Conservation (phyloP, 2,113 vertebrate genomes). For the Panthera uncia region DNA sequence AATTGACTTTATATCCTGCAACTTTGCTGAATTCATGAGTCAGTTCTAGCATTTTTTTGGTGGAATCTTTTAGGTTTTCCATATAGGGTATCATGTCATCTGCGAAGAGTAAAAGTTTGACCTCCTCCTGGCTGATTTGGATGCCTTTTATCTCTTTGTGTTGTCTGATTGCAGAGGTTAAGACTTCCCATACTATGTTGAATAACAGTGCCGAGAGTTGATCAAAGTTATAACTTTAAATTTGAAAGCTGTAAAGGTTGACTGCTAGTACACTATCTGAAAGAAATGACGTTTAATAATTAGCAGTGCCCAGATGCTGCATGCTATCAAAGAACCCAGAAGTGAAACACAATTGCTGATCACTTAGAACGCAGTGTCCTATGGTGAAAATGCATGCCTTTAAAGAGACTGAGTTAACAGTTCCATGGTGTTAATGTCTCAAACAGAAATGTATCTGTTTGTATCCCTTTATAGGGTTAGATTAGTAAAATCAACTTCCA, state of each 20-base stretch:
- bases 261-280: neutral
- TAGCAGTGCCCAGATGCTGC: neutral
- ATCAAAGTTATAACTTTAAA: constrained; percentile 11
- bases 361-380: neutral
- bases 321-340: neutral
- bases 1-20: too few species aligned
- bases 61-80: too few species aligned
- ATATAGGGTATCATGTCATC: too few species aligned
- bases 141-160: too few species aligned
- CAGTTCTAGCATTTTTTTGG: too few species aligned
- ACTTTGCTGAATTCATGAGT: too few species aligned
- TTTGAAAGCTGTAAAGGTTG: neutral
- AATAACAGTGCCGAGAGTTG: neutral
- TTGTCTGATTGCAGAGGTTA: too few species aligned
- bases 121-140: too few species aligned
- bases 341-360: neutral
- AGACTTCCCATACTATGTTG: too few species aligned
- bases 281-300: neutral
- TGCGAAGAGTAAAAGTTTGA: too few species aligned
- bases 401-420: neutral
- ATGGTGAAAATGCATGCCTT: neutral
- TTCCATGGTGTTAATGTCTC: neutral
- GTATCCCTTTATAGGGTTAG: neutral
- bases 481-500: neutral
- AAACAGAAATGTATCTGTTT: neutral